Percentiles rank a stretch among this genome's conserved stretches.
Evolutionary conservation across 1,140 invertebrate genomes (phyloP).

Genomic region (Gryllus bimaculatus): DNA sequence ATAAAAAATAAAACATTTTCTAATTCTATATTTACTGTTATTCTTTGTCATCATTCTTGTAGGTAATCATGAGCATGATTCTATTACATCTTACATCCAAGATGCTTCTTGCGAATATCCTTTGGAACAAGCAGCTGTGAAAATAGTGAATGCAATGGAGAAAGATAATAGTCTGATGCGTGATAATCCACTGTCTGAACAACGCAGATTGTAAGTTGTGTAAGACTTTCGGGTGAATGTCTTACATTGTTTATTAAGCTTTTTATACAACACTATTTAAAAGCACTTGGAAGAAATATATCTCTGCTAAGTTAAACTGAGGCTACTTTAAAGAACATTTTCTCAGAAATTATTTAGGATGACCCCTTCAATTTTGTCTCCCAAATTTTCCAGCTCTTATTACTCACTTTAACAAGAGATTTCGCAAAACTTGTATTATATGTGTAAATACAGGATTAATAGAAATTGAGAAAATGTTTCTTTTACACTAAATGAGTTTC

Average conservation of each 20-base stretch:
- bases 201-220: conserved; percentile 40
- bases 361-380: conserved; percentile 12
- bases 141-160: conserved; percentile 50
- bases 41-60: too few relatives aligned
- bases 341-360: conserved; percentile 11
- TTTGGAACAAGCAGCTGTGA: conserved; percentile 34
- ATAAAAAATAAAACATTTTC: too few relatives aligned
- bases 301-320: background rate
- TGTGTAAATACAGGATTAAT: too few relatives aligned
- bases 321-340: conserved; percentile 1
- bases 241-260: background rate
- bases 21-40: too few relatives aligned
- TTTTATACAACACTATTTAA: conserved; percentile 1
- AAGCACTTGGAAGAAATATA: background rate
- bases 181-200: conserved; percentile 44
- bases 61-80: too few relatives aligned
- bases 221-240: too few relatives aligned
- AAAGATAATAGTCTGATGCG: conserved; percentile 48
- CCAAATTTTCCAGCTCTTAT: background rate
- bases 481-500: too few relatives aligned
- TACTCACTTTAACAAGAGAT: too few relatives aligned
- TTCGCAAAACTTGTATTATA: too few relatives aligned
- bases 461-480: too few relatives aligned
- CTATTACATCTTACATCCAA: too few relatives aligned
- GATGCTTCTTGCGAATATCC: too few relatives aligned